A percentile compares a stretch with the other conserved stretches of the same genome.
Conservation (phyloP, 2,888 invertebrate genomes). For the Cantharis nigra region DNA sequence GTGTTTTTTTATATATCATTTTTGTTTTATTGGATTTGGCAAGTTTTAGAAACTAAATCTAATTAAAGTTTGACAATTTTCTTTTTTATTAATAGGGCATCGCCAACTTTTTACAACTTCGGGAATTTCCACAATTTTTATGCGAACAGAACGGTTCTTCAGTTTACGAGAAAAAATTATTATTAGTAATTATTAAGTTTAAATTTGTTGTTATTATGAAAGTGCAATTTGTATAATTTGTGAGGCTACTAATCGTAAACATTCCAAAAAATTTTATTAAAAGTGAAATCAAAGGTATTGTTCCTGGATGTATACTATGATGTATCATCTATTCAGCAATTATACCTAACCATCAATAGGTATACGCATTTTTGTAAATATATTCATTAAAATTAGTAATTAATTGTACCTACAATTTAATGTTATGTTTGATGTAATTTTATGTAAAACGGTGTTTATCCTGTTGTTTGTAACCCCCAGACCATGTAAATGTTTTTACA, state of each 20-base stretch:
- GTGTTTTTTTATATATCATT: background rate
- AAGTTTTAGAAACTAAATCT: background rate
- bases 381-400: slow-evolving; percentile 11
- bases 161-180: background rate
- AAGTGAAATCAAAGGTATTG: slow-evolving; percentile 43
- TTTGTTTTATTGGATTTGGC: background rate
- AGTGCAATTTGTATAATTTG: background rate
- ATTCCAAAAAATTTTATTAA: slow-evolving; percentile 49
- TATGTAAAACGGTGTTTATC: slow-evolving; percentile 27
- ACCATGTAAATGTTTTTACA: slow-evolving; percentile 11
- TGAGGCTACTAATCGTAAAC: slow-evolving; percentile 35
- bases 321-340: slow-evolving; percentile 6
- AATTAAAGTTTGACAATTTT: background rate
- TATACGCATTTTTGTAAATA: slow-evolving; percentile 28
- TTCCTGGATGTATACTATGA: slow-evolving; percentile 47
- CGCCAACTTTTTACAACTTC: background rate
- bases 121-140: background rate
- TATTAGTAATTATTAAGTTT: background rate
- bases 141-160: background rate
- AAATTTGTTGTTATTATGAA: background rate
- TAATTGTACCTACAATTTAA: slow-evolving; percentile 22
- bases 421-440: slow-evolving; percentile 33
- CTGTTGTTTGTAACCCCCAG: slow-evolving; percentile 23
- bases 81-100: background rate
- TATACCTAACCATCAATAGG: background rate